These are phyloP conservation scores for Balanococcus diminutus DNA, from an alignment of 2,888 invertebrate genomes.

Conservation along the genomic window DNA sequence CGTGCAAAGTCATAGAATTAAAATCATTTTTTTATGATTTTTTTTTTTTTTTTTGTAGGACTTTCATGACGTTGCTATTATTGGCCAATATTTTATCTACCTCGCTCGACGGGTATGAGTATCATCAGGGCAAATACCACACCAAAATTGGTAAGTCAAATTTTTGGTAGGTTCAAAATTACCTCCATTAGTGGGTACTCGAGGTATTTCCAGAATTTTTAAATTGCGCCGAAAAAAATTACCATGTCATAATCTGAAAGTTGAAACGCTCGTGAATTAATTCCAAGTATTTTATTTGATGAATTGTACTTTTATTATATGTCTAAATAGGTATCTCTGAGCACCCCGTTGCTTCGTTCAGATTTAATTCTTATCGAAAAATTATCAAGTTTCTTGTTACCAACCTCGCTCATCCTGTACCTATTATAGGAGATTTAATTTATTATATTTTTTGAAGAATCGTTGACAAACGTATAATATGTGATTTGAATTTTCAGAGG, in stretches of 20 bases:
- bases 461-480: too few relatives aligned
- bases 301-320: too few relatives aligned
- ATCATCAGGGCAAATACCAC: not conserved
- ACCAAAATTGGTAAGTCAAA: conserved; percentile 39
- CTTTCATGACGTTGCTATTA: conserved; percentile 37
- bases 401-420: too few relatives aligned
- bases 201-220: not conserved
- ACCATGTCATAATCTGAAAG: too few relatives aligned
- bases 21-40: not conserved
- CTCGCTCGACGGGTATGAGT: conserved; percentile 14
- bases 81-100: conserved; percentile 41
- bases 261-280: not conserved
- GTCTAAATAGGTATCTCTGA: not conserved
- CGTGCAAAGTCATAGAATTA: too few relatives aligned
- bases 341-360: not conserved
- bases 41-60: conserved; percentile 8
- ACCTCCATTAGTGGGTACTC: not conserved
- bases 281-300: not conserved
- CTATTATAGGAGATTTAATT: too few relatives aligned
- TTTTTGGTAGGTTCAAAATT: not conserved
- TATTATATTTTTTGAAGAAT: too few relatives aligned
- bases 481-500: conserved; percentile 32
- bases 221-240: too few relatives aligned
- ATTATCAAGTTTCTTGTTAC: too few relatives aligned
- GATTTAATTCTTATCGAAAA: too few relatives aligned